Evolutionary conservation across 1,140 invertebrate genomes (phyloP).

Genomic region (Doryteuthis pealeii): DNA sequence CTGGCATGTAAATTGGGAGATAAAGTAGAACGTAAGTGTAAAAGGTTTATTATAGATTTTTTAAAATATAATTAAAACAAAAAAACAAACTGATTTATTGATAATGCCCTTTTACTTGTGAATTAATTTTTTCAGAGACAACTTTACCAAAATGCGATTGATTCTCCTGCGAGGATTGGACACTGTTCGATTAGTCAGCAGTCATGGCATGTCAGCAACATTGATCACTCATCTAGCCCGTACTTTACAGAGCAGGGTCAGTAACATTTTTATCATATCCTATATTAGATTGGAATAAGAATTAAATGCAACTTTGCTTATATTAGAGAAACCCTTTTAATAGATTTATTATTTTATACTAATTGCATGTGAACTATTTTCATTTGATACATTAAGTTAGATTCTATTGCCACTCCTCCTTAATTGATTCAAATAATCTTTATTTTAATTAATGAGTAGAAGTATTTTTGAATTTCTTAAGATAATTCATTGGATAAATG

Average conservation of each 20-base stretch:
- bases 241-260: slow-evolving; percentile 67
- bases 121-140: slow-evolving; percentile 49
- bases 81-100: not conserved
- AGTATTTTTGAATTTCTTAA: too few species aligned
- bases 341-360: too few species aligned
- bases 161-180: slow-evolving; percentile 79
- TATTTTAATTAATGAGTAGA: too few species aligned
- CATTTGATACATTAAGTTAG: too few species aligned
- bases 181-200: slow-evolving; percentile 76
- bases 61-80: not conserved
- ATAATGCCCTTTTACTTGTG: not conserved
- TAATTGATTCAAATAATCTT: too few species aligned
- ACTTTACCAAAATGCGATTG: slow-evolving; percentile 71
- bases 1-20: slow-evolving; percentile 56
- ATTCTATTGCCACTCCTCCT: too few species aligned
- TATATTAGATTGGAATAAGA: too few species aligned
- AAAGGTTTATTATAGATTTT: not conserved
- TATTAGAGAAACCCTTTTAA: too few species aligned
- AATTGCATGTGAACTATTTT: too few species aligned
- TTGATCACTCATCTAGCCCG: slow-evolving; percentile 75
- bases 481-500: too few species aligned
- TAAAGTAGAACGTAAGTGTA: slow-evolving; percentile 51
- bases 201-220: slow-evolving; percentile 76
- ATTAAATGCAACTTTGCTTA: too few species aligned
- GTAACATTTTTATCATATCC: slow-evolving; percentile 13